Conservation (phyloP, 2,888 invertebrate species). For the Penaeus monodon region DNA sequence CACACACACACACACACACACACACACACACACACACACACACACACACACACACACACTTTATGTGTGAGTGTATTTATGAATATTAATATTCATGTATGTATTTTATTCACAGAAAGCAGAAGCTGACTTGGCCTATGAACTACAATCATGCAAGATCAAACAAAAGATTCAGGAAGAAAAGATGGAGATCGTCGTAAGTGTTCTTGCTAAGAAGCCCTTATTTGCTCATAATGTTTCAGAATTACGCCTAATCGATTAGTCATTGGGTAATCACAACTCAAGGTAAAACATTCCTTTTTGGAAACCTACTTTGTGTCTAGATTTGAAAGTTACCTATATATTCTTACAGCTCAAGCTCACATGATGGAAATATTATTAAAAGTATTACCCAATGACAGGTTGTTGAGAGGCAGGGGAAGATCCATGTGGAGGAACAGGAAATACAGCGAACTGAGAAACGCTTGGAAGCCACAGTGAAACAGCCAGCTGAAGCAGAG, state of each 20-base stretch:
- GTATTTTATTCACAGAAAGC: constrained; percentile 37
- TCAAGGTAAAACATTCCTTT: too few species aligned
- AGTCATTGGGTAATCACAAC: too few species aligned
- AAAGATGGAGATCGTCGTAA: constrained; percentile 45
- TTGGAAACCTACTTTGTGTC: too few species aligned
- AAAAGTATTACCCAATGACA: neutral
- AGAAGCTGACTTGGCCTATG: constrained; percentile 42
- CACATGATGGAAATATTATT: neutral
- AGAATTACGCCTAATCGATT: too few species aligned
- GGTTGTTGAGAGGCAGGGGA: constrained; percentile 20
- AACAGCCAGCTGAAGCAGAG: constrained; percentile 96
- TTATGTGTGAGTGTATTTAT: neutral
- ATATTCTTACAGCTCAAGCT: too few species aligned
- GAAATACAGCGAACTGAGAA: constrained; percentile 92
- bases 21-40: too few species aligned
- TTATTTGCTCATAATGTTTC: neutral
- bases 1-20: too few species aligned
- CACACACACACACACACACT: too few species aligned
- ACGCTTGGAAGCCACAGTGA: constrained; percentile 91
- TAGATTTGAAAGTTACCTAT: too few species aligned
- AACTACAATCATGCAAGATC: constrained; percentile 40
- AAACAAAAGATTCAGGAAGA: constrained; percentile 55
- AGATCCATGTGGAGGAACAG: constrained; percentile 76
- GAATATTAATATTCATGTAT: neutral
- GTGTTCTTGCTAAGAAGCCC: neutral